Evolutionary conservation across 2,797 vertebrate species (phyloP), one percentile per base, ranked within the genome.

Genomic region (Tinamus major): DNA sequence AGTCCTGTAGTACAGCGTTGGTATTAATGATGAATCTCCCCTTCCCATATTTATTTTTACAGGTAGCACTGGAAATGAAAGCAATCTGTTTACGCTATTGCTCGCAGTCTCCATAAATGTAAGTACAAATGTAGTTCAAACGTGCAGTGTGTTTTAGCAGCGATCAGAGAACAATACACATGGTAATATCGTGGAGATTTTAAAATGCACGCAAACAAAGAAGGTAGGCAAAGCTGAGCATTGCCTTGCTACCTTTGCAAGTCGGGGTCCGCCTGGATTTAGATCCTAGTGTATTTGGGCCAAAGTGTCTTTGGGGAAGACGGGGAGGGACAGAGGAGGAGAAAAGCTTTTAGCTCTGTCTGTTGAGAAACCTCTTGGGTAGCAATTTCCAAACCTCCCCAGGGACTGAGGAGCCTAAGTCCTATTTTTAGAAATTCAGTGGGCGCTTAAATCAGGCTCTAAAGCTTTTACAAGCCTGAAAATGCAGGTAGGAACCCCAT

Each of bases 401-500:
- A 0, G 72, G 88, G 95, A 94, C 90, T 42, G 39, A 74, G 56
- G 80, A 91, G 56, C n/a, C 84, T 3, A 26, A 55, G 53, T 79
- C 44, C 84, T 94, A 82, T 93, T 94, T 93, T 95, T 90, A 89
- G 92, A 68, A 89, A 56, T 31, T 46, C 61, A 64, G 76, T 42
- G 71, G 92, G 84, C 82, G 70, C 80, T 95, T 67, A 79, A 83
- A 88, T 79, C 74, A 69, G 87, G 8, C 87, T 94, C 76, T 84
- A 90, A 95, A 84, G 89, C 85, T 92, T 94, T 93, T 70, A 92
- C 91, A 68, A 93, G 79, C 84, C 85, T 96, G 74, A 48, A 48
- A 77, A 93, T 2, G 1, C 90, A 85, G 94, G 93, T 93, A 39
- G 83, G 87, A 81, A 41, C 59, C 88, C 88, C 0, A 2, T 89